Percentiles rank a stretch among this genome's conserved stretches.
phyloP scores from a whole-genome alignment of 2,888 invertebrate genomes.

The Synanthedon formicaeformis region DNA sequence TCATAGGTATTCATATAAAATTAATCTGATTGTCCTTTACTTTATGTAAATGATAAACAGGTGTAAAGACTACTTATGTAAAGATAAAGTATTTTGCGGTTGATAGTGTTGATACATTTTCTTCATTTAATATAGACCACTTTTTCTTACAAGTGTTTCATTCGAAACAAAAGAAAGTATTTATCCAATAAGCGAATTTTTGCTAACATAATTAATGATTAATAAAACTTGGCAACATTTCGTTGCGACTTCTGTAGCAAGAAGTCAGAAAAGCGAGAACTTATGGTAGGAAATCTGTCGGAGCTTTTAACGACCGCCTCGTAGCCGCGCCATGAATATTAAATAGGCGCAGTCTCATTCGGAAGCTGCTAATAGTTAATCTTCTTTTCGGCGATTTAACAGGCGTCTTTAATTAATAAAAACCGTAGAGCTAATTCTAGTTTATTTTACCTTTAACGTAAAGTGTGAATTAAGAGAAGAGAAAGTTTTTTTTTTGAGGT shows the following conservation, averaged over 20 bases:
- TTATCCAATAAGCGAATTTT: too few species aligned
- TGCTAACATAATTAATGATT: neutral
- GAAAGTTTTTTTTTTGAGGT: neutral
- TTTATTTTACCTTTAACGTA: neutral
- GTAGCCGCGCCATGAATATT: constrained; percentile 35
- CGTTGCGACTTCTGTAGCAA: neutral
- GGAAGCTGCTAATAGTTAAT: constrained; percentile 29
- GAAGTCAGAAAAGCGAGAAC: constrained; percentile 14
- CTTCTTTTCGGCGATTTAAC: constrained; percentile 29
- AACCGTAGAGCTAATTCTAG: neutral
- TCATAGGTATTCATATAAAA: too few species aligned
- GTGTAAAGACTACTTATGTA: too few species aligned
- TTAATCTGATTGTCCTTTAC: too few species aligned
- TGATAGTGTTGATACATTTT: too few species aligned
- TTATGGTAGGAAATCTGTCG: constrained; percentile 13
- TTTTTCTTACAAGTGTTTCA: too few species aligned
- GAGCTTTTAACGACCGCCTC: constrained; percentile 26
- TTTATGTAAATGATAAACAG: too few species aligned
- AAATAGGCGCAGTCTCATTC: constrained; percentile 25
- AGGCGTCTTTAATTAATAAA: constrained; percentile 26
- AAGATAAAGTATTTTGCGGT: too few species aligned
- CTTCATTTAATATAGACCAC: too few species aligned
- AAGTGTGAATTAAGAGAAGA: neutral
- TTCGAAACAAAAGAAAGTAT: too few species aligned
- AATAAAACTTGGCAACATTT: neutral